phyloP scores from a whole-genome alignment of 2,113 vertebrate genomes.

The Mionectes macconnelli region DNA sequence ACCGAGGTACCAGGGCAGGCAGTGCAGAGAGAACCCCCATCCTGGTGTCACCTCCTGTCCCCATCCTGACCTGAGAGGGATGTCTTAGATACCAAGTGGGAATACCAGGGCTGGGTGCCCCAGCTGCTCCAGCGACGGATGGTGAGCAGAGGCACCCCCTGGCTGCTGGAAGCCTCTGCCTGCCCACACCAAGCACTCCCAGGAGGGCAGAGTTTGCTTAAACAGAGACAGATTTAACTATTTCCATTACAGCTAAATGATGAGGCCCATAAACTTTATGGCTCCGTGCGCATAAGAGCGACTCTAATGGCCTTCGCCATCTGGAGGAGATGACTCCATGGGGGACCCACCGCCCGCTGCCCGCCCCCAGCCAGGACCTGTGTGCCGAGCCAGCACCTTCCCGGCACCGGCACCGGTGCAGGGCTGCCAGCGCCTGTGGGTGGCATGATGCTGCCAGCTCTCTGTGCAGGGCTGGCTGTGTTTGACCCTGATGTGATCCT shows the following conservation, averaged over 20 bases:
- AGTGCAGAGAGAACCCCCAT: neutral
- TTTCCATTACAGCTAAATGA: conserved; percentile 74
- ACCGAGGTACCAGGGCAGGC: neutral
- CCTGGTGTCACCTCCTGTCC: neutral
- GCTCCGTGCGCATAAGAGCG: conserved; percentile 19
- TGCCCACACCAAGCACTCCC: neutral
- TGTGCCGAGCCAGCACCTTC: neutral
- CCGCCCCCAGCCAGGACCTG: neutral
- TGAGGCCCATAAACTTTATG: conserved; percentile 73
- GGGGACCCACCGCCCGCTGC: neutral
- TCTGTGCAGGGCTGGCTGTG: rapidly evolving
- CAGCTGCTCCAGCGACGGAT: rapidly evolving
- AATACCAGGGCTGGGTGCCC: neutral
- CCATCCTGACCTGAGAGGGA: rapidly evolving
- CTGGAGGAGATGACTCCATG: conserved; percentile 61
- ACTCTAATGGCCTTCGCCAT: conserved; percentile 68
- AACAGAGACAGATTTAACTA: conserved; percentile 71
- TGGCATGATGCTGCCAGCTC: rapidly evolving
- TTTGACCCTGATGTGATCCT: rapidly evolving
- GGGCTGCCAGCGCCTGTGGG: neutral
- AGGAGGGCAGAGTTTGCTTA: conserved; percentile 69
- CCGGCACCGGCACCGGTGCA: rapidly evolving
- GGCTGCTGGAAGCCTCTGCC: neutral
- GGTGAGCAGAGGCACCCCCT: rapidly evolving
- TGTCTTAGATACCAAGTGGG: neutral